phyloP scores from a whole-genome alignment of 1,140 invertebrate species.

The Octopus sinensis region DNA sequence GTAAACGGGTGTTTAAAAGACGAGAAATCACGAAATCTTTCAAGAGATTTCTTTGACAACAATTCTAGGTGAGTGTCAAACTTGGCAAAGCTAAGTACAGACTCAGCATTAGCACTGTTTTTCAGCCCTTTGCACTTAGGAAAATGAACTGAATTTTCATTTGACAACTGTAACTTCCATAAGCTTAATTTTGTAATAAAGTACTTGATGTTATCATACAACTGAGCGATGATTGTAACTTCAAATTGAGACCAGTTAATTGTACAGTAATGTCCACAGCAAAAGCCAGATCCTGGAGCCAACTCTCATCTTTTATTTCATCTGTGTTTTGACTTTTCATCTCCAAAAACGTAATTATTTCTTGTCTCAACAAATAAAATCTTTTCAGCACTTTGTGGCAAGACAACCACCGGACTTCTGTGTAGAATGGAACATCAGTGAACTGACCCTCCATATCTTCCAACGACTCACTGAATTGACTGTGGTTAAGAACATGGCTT shows the following conservation, averaged over 20 bases:
- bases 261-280: slow-evolving; percentile 21
- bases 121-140: slow-evolving; percentile 19
- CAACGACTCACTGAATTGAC: slow-evolving; percentile 16
- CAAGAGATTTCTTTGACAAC: slow-evolving; percentile 20
- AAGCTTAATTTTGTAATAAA: slow-evolving; percentile 20
- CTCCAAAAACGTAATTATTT: slow-evolving; percentile 20
- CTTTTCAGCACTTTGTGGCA: slow-evolving; percentile 18
- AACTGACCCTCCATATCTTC: slow-evolving; percentile 24
- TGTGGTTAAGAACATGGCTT: slow-evolving; percentile 22
- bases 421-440: slow-evolving; percentile 19
- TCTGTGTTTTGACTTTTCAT: slow-evolving; percentile 20
- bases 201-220: slow-evolving; percentile 16
- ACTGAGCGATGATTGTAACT: slow-evolving; percentile 24
- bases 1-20: slow-evolving; percentile 19
- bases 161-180: slow-evolving; percentile 20
- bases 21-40: slow-evolving; percentile 23
- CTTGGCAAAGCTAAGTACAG: slow-evolving; percentile 20
- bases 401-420: slow-evolving; percentile 17
- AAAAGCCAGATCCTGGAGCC: slow-evolving; percentile 23
- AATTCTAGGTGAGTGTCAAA: slow-evolving; percentile 19
- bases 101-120: slow-evolving; percentile 17
- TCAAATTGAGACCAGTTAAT: slow-evolving; percentile 21
- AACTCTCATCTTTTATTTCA: slow-evolving; percentile 25
- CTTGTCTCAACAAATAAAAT: slow-evolving; percentile 17
- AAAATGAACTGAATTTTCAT: slow-evolving; percentile 21